A percentile compares a stretch with the other conserved stretches of the same genome.
phyloP scores from a whole-genome alignment of 2,888 invertebrate genomes.

The Spodoptera exigua region DNA sequence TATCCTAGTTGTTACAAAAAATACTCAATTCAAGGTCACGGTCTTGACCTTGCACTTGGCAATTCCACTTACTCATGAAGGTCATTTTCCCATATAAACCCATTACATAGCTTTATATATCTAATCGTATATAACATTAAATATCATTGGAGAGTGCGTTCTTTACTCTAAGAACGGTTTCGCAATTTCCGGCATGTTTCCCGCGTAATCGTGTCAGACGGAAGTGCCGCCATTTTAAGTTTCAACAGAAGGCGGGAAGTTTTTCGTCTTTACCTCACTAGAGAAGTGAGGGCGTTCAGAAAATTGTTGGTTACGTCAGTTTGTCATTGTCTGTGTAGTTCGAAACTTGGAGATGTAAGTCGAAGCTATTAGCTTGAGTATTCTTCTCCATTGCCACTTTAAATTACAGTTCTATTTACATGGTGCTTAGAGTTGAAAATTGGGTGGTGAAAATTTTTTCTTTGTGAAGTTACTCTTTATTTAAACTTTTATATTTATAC shows the following conservation, averaged over 20 bases:
- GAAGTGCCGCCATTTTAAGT: conserved; percentile 57
- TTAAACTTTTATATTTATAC: too few relatives aligned
- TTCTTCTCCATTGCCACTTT: too few relatives aligned
- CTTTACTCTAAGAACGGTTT: conserved; percentile 37
- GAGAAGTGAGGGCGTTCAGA: conserved; percentile 1
- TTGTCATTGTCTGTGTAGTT: conserved; percentile 22
- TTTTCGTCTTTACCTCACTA: conserved; percentile 22
- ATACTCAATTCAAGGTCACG: too few relatives aligned
- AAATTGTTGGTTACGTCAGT: conserved; percentile 30
- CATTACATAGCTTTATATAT: too few relatives aligned
- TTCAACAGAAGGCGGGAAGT: conserved; percentile 25
- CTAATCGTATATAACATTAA: conserved; percentile 5
- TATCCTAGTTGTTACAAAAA: too few relatives aligned
- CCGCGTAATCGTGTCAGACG: conserved; percentile 53
- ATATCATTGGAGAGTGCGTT: conserved; percentile 32
- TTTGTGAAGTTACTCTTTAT: too few relatives aligned
- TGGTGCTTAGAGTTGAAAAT: too few relatives aligned
- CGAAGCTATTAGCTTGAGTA: background rate
- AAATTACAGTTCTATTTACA: too few relatives aligned
- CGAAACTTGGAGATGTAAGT: conserved; percentile 15
- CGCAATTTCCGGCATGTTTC: conserved; percentile 64
- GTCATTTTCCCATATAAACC: too few relatives aligned
- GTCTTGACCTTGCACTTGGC: too few relatives aligned
- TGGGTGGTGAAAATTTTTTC: too few relatives aligned
- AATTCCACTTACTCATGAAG: too few relatives aligned